These are phyloP conservation scores for Cantharis lateralis DNA, from an alignment of 2,888 invertebrate genomes.

Conservation along the genomic window DNA sequence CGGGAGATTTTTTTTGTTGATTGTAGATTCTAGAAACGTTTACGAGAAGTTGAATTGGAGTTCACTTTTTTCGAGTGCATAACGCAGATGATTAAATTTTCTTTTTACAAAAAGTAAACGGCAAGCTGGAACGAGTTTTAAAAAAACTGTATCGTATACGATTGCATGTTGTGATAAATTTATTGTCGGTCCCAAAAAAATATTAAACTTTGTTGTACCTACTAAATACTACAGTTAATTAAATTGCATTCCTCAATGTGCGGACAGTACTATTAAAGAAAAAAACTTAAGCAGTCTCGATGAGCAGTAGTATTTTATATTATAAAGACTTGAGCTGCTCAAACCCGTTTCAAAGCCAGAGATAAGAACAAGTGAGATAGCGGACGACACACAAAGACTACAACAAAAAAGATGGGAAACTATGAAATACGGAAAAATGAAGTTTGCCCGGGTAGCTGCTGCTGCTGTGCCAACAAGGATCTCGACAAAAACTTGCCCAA, in stretches of 20 bases:
- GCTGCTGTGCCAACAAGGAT: slow-evolving; percentile 33
- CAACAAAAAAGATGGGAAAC: slow-evolving; percentile 47
- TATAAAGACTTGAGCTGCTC: slow-evolving; percentile 11
- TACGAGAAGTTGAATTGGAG: not conserved
- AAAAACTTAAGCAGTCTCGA: slow-evolving; percentile 9
- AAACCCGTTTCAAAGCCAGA: slow-evolving; percentile 32
- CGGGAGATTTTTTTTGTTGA: not conserved
- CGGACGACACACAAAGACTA: slow-evolving; percentile 35
- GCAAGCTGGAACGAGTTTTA: not conserved
- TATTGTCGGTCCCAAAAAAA: not conserved
- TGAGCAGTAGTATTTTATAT: slow-evolving; percentile 9
- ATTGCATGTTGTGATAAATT: not conserved
- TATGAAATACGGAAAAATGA: slow-evolving; percentile 52
- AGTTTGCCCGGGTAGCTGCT: slow-evolving; percentile 42
- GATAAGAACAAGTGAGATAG: slow-evolving; percentile 33
- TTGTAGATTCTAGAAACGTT: not conserved
- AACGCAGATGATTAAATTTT: not conserved
- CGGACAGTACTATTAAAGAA: slow-evolving; percentile 3
- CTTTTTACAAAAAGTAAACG: not conserved
- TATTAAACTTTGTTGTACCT: not conserved
- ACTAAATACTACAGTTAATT: not conserved
- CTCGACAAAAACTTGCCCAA: slow-evolving; percentile 36
- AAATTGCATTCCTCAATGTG: slow-evolving; percentile 12
- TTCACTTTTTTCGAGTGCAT: not conserved
- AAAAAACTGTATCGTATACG: not conserved